Evolutionary conservation across 23 tunicate species (phyloP), one percentile per base, ranked within the genome.

Genomic region (Diplosoma virens): DNA sequence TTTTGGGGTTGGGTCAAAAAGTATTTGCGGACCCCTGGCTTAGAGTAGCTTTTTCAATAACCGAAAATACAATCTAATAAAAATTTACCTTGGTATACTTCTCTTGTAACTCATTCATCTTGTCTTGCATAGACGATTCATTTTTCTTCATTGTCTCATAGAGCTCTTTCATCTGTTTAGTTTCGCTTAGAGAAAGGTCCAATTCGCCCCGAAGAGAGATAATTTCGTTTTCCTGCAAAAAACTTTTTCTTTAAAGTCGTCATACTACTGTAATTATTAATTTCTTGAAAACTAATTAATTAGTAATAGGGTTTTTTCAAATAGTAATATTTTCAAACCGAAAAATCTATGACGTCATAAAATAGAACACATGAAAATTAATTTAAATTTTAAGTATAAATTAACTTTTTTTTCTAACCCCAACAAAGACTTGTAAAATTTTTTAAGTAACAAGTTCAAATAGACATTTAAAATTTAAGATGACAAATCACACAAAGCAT

Each of bases 141-240:
- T 50, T 79, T 24, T 34, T 78, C 55, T 86, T 87, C 66, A 83
- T 70, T 24, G 59, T 66, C 5, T 79, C 73, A 58, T 55, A 30
- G 9, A 67, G 41, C 26, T 79, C 76, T 31, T 33, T 71, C 41
- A 84, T 71, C 66, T 83, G 85, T 17, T 79, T 66, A 33, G 54
- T 76, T 72, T 90, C 97, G 68, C 66, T 67, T 30, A 47, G 25
- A 21, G 81, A 58, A 41, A 90, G 32, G 25, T 90, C 90, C 34
- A 90, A 55, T 37, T 72, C 76, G 20, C 82, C 32, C 59, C 77
- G 72, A 23, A 90, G 76, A 1, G 88, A 82, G 2, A 89, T 75
- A 18, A 89, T 30, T 31, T 89, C 96, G 71, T 78, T 71, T 64
- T 70, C 79, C 81, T 78, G 47, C 9, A 64, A 54, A 32, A 5